Evolutionary conservation across 2,113 vertebrate species (phyloP).

Genomic region (Zosterops pallidus): DNA sequence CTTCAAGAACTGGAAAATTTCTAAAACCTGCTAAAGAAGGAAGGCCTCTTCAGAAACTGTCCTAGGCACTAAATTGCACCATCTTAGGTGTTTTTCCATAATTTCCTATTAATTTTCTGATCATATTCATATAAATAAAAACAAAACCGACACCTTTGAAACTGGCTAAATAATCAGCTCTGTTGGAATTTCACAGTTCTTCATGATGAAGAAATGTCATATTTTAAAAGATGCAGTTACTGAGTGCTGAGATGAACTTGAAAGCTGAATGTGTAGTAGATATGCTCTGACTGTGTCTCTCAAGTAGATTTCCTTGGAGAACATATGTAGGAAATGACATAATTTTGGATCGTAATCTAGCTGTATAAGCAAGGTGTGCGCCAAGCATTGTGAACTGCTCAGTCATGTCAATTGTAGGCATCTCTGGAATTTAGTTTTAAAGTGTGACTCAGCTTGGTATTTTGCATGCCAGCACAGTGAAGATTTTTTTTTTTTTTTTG

Average conservation of each 20-base stretch:
- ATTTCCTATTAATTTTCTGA: neutral
- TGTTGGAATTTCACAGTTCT: neutral
- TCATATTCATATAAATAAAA: neutral
- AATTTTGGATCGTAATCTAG: neutral
- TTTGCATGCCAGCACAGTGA: neutral
- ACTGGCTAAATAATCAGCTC: neutral
- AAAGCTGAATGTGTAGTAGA: neutral
- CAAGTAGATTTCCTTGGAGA: neutral
- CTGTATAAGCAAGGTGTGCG: neutral
- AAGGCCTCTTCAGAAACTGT: neutral
- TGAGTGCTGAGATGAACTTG: neutral
- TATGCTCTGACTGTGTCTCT: neutral
- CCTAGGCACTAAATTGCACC: neutral
- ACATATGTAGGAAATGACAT: neutral
- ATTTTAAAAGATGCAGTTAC: neutral
- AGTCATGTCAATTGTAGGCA: neutral
- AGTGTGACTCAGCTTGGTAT: neutral
- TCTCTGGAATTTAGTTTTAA: conserved; percentile 23
- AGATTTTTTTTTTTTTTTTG: neutral
- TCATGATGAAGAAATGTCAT: neutral
- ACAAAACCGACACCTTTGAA: neutral
- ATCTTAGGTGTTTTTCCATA: neutral
- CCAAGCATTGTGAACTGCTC: neutral
- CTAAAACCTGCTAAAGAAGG: neutral
- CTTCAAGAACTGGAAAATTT: neutral